Percentiles rank a stretch among this genome's conserved stretches.
Conservation (phyloP, 2,797 vertebrate genomes). For the Spondyliosoma cantharus region DNA sequence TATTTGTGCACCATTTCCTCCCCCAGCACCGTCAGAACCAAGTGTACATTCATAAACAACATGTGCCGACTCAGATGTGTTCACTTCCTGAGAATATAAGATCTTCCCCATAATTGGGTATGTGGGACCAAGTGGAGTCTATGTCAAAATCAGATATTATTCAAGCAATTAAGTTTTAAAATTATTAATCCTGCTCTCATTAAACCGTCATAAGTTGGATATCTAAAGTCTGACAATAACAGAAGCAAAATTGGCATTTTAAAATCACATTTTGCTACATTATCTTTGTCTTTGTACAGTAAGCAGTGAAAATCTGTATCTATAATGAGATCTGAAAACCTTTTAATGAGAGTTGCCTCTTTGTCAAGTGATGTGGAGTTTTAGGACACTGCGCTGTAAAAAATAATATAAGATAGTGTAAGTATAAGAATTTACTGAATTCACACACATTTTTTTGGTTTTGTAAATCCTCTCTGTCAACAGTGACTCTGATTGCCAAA, state of each 20-base stretch:
- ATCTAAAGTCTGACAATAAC: constrained; percentile 16
- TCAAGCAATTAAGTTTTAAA: constrained; percentile 38
- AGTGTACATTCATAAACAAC: constrained; percentile 13
- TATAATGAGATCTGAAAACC: constrained; percentile 57
- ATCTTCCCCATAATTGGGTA: constrained; percentile 5
- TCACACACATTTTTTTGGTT: constrained; percentile 2
- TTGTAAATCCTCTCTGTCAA: constrained; percentile 21
- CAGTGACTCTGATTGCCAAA: constrained; percentile 15
- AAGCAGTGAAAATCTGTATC: constrained; percentile 29
- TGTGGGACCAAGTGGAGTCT: constrained; percentile 5
- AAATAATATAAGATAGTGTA: not conserved
- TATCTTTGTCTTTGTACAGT: constrained; percentile 24
- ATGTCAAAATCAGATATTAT: constrained; percentile 37
- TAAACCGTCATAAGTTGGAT: constrained; percentile 11
- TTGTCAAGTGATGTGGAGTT: constrained; percentile 13
- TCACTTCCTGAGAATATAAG: not conserved
- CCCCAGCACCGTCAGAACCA: not conserved
- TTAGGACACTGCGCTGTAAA: constrained; percentile 2
- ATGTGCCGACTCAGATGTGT: not conserved
- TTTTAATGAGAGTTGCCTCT: constrained; percentile 34
- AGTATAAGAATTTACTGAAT: constrained; percentile 4
- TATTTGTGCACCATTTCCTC: constrained; percentile 25
- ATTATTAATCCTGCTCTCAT: constrained; percentile 29
- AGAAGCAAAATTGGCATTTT: constrained; percentile 17
- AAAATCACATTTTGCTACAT: constrained; percentile 25